phyloP scores from a whole-genome alignment of 2,113 vertebrate genomes.

The Nyctereutes procyonoides region DNA sequence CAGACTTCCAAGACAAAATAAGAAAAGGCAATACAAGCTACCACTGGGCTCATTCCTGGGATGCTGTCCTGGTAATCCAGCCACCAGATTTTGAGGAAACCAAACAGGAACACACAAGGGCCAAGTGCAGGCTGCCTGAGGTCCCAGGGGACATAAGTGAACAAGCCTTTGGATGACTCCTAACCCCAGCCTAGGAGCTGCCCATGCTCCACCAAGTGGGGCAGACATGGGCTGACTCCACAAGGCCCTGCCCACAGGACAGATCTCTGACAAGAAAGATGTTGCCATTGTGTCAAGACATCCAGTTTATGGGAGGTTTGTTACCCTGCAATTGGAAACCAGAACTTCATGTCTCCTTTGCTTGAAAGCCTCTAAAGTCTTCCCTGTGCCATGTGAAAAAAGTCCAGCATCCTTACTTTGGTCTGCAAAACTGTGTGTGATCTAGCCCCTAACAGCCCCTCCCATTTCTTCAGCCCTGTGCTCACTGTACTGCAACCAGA shows the following conservation, averaged over 20 bases:
- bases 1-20: not conserved
- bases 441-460: not conserved
- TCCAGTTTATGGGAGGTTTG: not conserved
- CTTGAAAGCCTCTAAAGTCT: not conserved
- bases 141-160: not conserved
- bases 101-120: not conserved
- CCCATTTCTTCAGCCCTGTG: not conserved
- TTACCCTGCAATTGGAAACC: not conserved
- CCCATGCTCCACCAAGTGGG: not conserved
- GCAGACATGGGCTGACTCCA: not conserved
- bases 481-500: not conserved
- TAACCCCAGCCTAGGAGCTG: not conserved
- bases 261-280: not conserved
- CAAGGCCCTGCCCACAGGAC: not conserved
- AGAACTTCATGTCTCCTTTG: not conserved
- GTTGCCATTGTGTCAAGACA: not conserved
- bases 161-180: not conserved
- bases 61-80: not conserved
- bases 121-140: not conserved
- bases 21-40: not conserved
- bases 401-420: not conserved
- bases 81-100: not conserved
- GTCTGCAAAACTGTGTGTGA: not conserved
- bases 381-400: not conserved
- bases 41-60: too few relatives aligned